phyloP scores from a whole-genome alignment of 2,888 invertebrate species.

The Brachycybe producta region DNA sequence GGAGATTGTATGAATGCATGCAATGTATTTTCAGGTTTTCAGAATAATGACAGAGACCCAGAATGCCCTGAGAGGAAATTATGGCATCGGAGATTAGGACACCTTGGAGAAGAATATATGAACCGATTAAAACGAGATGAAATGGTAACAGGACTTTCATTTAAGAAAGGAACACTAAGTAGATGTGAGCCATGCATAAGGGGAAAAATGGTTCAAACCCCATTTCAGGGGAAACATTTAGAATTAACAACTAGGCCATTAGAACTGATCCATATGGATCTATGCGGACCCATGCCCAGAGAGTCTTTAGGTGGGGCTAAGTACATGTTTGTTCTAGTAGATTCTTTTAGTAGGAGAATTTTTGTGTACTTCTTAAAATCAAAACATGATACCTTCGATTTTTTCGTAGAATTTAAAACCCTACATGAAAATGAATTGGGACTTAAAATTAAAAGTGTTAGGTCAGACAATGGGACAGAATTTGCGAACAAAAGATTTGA shows the following conservation, averaged over 20 bases:
- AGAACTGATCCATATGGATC: neutral
- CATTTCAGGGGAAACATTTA: too few relatives aligned
- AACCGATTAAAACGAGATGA: too few relatives aligned
- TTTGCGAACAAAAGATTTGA: neutral
- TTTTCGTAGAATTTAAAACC: neutral
- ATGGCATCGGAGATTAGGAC: too few relatives aligned
- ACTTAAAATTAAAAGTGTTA: neutral
- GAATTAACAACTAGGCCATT: neutral
- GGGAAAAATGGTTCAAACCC: too few relatives aligned
- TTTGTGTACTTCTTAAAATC: neutral
- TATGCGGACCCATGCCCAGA: neutral
- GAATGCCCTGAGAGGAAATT: too few relatives aligned
- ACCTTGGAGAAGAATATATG: too few relatives aligned
- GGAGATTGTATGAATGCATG: too few relatives aligned
- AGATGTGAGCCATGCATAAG: too few relatives aligned
- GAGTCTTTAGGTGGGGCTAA: neutral
- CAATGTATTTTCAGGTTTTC: too few relatives aligned
- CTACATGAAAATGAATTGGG: neutral
- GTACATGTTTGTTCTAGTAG: neutral
- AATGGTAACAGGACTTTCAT: too few relatives aligned
- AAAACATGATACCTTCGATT: neutral
- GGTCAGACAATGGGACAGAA: neutral
- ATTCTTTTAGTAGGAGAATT: neutral
- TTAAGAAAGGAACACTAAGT: too few relatives aligned
- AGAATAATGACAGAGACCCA: too few relatives aligned